A percentile compares a stretch with the other conserved stretches of the same genome.
Evolutionary conservation across 2,888 invertebrate species (phyloP).

Genomic region (Siphlonurus alternatus): DNA sequence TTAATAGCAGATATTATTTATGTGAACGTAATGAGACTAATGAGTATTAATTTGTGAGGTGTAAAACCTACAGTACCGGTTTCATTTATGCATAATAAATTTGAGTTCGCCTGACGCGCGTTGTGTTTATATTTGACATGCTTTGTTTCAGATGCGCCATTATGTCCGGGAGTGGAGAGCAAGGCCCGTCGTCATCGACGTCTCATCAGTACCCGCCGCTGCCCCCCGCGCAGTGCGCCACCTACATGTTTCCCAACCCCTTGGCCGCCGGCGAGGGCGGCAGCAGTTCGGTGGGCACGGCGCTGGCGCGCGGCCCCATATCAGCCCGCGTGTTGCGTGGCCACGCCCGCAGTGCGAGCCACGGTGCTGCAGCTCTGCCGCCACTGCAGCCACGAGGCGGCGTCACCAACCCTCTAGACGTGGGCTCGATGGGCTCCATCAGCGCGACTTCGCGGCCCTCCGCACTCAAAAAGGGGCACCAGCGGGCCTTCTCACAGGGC

Average conservation of each 20-base stretch:
- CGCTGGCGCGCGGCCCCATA: slow-evolving; percentile 12
- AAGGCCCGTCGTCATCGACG: too few species aligned
- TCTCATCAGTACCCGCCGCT: not conserved
- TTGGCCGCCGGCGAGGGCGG: slow-evolving; percentile 13
- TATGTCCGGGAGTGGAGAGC: slow-evolving; percentile 46
- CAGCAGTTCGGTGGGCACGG: slow-evolving; percentile 12
- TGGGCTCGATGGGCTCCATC: slow-evolving; percentile 20
- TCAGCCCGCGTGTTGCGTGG: slow-evolving; percentile 25
- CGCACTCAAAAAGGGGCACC: slow-evolving; percentile 58
- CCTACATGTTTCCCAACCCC: slow-evolving; percentile 18
- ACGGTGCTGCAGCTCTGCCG: slow-evolving; percentile 41
- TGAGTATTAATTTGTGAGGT: too few species aligned
- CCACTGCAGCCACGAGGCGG: slow-evolving; percentile 27
- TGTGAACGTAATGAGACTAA: too few species aligned
- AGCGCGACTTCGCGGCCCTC: slow-evolving; percentile 33
- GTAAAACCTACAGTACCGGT: too few species aligned
- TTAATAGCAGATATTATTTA: too few species aligned
- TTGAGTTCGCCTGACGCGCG: too few species aligned
- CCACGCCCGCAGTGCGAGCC: slow-evolving; percentile 70
- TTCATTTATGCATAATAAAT: too few species aligned
- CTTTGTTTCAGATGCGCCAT: slow-evolving; percentile 40
- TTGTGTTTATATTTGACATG: too few species aligned
- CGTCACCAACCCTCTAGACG: slow-evolving; percentile 17
- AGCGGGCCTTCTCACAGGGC: slow-evolving; percentile 73
- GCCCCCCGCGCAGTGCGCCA: slow-evolving; percentile 16